These are phyloP conservation scores for Papilio xuthus DNA, from an alignment of 1,140 invertebrate genomes.

Conservation along the genomic window DNA sequence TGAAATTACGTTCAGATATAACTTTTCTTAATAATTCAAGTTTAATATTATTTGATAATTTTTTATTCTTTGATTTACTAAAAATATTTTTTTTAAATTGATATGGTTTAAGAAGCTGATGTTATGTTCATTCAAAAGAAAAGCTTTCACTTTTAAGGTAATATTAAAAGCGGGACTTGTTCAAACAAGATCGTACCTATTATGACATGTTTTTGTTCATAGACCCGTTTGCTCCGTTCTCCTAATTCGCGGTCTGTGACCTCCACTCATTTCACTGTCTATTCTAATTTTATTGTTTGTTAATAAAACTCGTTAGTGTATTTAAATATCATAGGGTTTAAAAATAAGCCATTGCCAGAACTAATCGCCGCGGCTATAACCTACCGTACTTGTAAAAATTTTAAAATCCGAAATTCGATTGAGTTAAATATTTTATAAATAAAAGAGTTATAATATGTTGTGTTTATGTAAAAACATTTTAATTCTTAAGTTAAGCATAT, in stretches of 20 bases:
- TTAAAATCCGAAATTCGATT: not conserved
- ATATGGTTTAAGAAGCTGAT: not conserved
- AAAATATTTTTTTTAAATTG: not conserved
- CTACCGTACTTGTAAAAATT: not conserved
- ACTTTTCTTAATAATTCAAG: no score
- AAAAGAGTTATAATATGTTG: not conserved
- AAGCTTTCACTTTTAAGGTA: not conserved
- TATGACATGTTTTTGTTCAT: slow-evolving; percentile 8
- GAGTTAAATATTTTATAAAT: not conserved
- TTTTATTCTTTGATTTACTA: no score
- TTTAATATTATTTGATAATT: no score
- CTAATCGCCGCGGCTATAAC: not conserved
- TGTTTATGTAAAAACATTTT: not conserved
- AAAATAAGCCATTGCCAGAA: not conserved
- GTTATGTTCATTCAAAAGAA: not conserved
- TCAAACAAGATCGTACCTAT: slow-evolving; percentile 1
- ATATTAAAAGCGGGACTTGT: slow-evolving; percentile 7
- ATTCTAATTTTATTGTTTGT: slow-evolving; percentile 12
- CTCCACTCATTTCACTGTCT: slow-evolving; percentile 20
- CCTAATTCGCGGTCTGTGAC: slow-evolving; percentile 23
- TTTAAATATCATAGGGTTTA: not conserved
- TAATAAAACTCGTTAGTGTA: not conserved
- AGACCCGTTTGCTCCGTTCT: slow-evolving; percentile 13
- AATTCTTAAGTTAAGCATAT: slow-evolving; percentile 56
- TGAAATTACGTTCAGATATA: no score